Base-by-base conservation (phyloP, 2,888 invertebrate genomes). In the Drosophila basisetae region DNA sequence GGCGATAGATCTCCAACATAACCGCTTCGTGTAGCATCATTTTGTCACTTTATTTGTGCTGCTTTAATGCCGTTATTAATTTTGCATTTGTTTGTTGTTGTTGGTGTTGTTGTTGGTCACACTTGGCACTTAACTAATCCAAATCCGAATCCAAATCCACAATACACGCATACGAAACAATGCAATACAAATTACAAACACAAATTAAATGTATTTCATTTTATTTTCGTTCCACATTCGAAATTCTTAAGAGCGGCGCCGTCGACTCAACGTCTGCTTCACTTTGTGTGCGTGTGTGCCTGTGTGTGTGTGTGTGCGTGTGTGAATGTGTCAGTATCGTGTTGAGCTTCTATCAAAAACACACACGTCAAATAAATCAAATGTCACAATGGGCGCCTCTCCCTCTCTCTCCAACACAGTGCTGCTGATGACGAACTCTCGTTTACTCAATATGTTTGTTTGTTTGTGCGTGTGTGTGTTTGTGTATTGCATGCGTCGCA, bases 11-110 rank as follows among this genome's bases (percentile, higher is more conserved):
- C 83, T 94, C 94, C 92, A 94, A 79, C 94, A 94, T 94, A 79
- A 94, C 94, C 86, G 93, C 93, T 91, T 94, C 94, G 93, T 94
- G 94, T 70, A 94, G 93, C 94, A 94, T 94, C 94, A 93, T 94
- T 92, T 86, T 90, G 82, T 66, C 30, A 41, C 33, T 65, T 52
- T 67, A 68, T 60, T 58, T 58, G 41, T 31, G 68, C 52, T 58
- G 43, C 43, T 49, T 30, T 25, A 54, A 50, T 66, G 50, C 66
- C 47, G 58, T 79, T 64, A 65, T 79, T 65, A 62, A 72, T 53
- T 68, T 50, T 37, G 52, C 59, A 60, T 68, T 69, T 65, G 54
- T 47, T 31, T 50, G 33, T 43, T 59, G n/a, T 33, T 62, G 22
- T 61, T 58, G 39, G 50, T 67, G 33, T 47, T 64, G 54, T 58